Evolutionary conservation across 2,797 vertebrate genomes (phyloP), one percentile per base, ranked within the genome.

Genomic region (Labroides dimidiatus): DNA sequence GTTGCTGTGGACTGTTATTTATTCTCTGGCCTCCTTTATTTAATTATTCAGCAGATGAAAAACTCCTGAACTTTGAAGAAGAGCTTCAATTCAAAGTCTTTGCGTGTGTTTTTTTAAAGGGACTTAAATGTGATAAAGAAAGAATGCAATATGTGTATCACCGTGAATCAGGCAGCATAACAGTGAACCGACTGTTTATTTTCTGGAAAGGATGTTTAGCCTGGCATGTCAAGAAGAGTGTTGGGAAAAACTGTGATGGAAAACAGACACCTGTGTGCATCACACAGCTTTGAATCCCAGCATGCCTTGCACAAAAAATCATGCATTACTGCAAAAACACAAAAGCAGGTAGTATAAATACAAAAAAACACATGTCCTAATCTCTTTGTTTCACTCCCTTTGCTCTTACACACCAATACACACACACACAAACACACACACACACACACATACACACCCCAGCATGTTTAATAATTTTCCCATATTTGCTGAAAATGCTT

Each of bases 191-290:
- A 23, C 19, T 43, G 75, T 84, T 86, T 87, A 85, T 77, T 73
- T 79, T 82, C 50, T 57, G 50, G 63, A 77, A 16, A 79, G 87
- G 87, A 87, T 86, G 87, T 90, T 91, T 89, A 81, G 76, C 72
- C 70, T 63, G 69, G 56, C 50, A 1, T 79, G 82, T 89, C 87
- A 42, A 52, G 62, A 72, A 54, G 55, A 76, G 70, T 20, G 17
- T 64, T 64, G 44, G 59, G 59, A 76, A 53, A 62, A 64, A 42
- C 20, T 1, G 44, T 75, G 84, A 90, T 47, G 74, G 64, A 83
- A 81, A 84, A 68, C 87, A 90, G 85, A 70, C 44, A 64, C 75
- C 63, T 4, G 2, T 47, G 78, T 83, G 79, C 44, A 44, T 81
- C 80, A 87, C 80, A 87, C 63, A 54, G 74, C 56, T 52, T 58